Conservation (phyloP, 2,113 vertebrate genomes). For the Choloepus hoffmanni region DNA sequence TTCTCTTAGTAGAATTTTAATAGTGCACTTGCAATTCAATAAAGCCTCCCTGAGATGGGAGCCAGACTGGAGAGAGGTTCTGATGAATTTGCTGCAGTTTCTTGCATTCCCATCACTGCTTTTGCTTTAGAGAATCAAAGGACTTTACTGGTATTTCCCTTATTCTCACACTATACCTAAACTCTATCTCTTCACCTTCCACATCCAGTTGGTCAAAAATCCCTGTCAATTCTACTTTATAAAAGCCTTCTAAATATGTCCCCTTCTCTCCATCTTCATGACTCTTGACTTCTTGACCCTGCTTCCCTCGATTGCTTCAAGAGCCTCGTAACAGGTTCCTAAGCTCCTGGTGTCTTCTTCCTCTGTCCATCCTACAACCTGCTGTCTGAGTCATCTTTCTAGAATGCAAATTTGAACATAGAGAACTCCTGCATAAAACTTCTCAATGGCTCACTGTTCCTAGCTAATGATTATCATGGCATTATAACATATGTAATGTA, state of each 20-base stretch:
- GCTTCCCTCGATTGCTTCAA: neutral
- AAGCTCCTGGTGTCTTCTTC: neutral
- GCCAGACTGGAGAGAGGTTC: neutral
- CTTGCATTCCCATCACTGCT: neutral
- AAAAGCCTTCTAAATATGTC: neutral
- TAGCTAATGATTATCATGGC: neutral
- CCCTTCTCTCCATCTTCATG: neutral
- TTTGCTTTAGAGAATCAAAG: neutral
- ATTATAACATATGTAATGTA: neutral
- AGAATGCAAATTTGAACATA: neutral
- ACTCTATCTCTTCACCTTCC: neutral
- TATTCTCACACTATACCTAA: neutral
- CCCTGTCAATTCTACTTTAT: neutral
- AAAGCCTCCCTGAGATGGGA: neutral
- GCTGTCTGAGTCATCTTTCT: neutral
- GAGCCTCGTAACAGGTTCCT: neutral
- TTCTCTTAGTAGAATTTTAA: slow-evolving; percentile 58
- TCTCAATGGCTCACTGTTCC: neutral
- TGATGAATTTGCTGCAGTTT: neutral
- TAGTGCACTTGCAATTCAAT: neutral
- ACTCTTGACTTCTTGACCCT: neutral
- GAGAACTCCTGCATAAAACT: neutral
- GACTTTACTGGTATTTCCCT: neutral
- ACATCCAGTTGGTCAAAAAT: neutral
- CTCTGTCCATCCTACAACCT: neutral